These are phyloP conservation scores for Sympetrum striolatum DNA, from an alignment of 2,888 invertebrate species.

Conservation along the genomic window DNA sequence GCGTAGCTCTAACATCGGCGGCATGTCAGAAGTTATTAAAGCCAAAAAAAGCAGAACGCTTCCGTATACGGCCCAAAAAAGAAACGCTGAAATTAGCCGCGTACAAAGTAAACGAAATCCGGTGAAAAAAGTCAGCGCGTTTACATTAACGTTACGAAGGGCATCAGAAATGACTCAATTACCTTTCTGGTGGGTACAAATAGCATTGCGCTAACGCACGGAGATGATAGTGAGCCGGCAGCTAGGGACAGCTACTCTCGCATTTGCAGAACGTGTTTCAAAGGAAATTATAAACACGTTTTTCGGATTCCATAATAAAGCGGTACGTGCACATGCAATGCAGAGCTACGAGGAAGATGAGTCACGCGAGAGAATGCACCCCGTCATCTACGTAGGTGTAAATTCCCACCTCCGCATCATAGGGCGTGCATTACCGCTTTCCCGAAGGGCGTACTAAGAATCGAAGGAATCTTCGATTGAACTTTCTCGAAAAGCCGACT, in stretches of 20 bases:
- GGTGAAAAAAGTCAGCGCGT: background rate
- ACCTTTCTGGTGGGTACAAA: background rate
- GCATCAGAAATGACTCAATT: background rate
- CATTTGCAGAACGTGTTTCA: background rate
- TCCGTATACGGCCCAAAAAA: too few relatives aligned
- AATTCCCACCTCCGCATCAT: background rate
- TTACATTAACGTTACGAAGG: background rate
- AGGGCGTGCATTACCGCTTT: background rate
- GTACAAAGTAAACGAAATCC: background rate
- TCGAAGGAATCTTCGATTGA: background rate
- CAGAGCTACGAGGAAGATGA: background rate
- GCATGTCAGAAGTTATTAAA: too few relatives aligned
- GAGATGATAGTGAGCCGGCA: background rate
- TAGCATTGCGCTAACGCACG: background rate
- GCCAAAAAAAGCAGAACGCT: too few relatives aligned
- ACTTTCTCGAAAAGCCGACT: too few relatives aligned
- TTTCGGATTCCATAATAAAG: background rate
- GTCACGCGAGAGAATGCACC: conserved; percentile 13
- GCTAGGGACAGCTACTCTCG: background rate
- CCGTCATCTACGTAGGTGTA: conserved; percentile 19
- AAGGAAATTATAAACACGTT: background rate
- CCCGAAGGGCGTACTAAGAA: background rate
- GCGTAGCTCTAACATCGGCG: too few relatives aligned
- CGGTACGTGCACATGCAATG: background rate
- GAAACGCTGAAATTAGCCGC: too few relatives aligned